These are phyloP conservation scores for Fukomys damarensis DNA, from an alignment of 2,113 vertebrate genomes.

Conservation along the genomic window DNA sequence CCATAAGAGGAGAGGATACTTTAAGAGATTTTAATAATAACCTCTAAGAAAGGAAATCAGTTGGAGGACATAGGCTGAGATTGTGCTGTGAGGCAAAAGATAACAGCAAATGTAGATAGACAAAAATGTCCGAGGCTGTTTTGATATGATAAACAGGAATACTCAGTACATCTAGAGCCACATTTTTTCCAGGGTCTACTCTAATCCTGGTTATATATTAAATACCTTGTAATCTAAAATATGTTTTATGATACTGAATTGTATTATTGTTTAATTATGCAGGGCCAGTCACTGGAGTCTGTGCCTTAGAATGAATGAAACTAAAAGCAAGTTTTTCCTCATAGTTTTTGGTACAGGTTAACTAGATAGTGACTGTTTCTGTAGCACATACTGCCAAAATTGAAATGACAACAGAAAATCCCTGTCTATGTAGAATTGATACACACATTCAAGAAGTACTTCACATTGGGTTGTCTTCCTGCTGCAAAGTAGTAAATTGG, in stretches of 20 bases:
- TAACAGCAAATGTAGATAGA: not conserved
- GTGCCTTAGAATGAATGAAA: not conserved
- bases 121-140: not conserved
- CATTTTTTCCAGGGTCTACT: not conserved
- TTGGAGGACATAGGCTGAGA: conserved; percentile 8
- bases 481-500: conserved; percentile 5
- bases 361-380: not conserved
- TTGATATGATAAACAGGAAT: not conserved
- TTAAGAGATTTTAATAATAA: not conserved
- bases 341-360: conserved; percentile 21
- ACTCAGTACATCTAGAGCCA: not conserved
- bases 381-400: not conserved
- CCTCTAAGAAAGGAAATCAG: conserved; percentile 34
- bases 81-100: conserved; percentile 4
- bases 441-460: conserved; percentile 17
- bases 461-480: conserved; percentile 48
- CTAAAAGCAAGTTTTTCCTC: not conserved
- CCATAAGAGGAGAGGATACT: not conserved
- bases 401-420: not conserved
- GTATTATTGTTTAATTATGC: conserved; percentile 10
- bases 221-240: not conserved
- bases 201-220: not conserved
- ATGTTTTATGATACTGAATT: not conserved
- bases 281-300: not conserved
- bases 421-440: not conserved